Percentiles rank a stretch among this genome's conserved stretches.
phyloP scores from a whole-genome alignment of 2,797 vertebrate genomes.

The Okamejei kenojei region DNA sequence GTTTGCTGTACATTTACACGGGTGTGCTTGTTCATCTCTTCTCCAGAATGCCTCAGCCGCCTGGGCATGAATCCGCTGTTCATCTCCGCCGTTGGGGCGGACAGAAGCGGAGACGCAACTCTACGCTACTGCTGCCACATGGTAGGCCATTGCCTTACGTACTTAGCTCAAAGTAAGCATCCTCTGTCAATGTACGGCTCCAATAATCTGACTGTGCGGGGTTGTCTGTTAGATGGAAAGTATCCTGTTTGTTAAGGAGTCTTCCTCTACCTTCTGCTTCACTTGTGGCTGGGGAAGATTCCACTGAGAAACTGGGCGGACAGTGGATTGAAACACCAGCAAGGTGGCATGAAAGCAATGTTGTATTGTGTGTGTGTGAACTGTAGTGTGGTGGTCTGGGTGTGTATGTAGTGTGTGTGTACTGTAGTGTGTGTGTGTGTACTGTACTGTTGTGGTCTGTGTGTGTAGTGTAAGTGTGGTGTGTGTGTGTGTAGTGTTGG shows the following conservation, averaged over 20 bases:
- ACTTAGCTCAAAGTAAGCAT: background rate
- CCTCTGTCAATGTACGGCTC: background rate
- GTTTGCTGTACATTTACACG: background rate
- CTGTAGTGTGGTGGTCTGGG: too few species aligned
- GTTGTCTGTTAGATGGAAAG: background rate
- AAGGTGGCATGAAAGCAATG: background rate
- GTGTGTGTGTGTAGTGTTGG: too few species aligned
- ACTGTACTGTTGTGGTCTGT: too few species aligned
- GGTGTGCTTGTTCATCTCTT: background rate
- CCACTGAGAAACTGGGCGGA: background rate
- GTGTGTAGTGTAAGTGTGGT: too few species aligned
- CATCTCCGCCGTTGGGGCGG: conserved; percentile 73
- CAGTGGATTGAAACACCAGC: too few species aligned
- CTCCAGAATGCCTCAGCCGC: conserved; percentile 72
- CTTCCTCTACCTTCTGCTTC: background rate
- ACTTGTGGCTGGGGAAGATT: too few species aligned
- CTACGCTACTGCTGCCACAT: conserved; percentile 74
- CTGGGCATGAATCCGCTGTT: conserved; percentile 65
- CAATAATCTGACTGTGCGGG: background rate
- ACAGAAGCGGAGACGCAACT: conserved; percentile 67
- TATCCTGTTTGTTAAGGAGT: background rate
- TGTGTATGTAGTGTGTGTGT: too few species aligned
- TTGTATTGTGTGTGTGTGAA: too few species aligned
- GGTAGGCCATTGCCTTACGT: conserved; percentile 51
- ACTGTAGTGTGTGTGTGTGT: too few species aligned